Evolutionary conservation across 2,888 invertebrate genomes (phyloP).

Genomic region (Drosophila tripunctata): DNA sequence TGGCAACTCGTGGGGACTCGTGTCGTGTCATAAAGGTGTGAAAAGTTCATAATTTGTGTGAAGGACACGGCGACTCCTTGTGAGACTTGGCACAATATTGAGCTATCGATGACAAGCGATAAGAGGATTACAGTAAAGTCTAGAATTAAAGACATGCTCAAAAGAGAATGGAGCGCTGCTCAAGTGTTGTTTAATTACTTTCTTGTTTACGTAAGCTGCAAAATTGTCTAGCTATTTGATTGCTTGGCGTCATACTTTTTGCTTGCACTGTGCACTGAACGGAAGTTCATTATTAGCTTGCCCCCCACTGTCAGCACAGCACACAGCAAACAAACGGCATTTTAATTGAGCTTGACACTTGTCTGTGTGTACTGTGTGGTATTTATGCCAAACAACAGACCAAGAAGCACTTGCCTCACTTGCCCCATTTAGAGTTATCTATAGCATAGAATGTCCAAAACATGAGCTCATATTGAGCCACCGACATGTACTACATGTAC

Average conservation of each 20-base stretch:
- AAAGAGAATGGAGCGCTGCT: background rate
- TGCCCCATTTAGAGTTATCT: conserved; percentile 6
- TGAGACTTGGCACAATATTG: background rate
- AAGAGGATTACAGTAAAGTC: background rate
- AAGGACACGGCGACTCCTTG: conserved; percentile 9
- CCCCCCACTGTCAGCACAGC: conserved; percentile 22
- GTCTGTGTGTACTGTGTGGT: conserved; percentile 10
- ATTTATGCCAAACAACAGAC: conserved; percentile 44
- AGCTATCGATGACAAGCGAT: conserved; percentile 1
- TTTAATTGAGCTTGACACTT: conserved; percentile 66
- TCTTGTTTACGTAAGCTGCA: conserved; percentile 38
- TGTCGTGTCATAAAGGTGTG: conserved; percentile 37
- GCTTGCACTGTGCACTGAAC: conserved; percentile 46
- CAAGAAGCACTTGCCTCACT: conserved; percentile 40
- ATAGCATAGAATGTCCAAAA: conserved; percentile 48
- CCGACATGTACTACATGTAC: background rate
- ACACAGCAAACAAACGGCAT: conserved; percentile 58
- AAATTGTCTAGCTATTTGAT: conserved; percentile 40
- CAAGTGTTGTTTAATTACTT: conserved; percentile 44
- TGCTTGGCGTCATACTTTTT: conserved; percentile 71
- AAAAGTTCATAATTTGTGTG: conserved; percentile 51
- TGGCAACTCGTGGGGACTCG: too few relatives aligned
- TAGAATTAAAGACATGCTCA: background rate
- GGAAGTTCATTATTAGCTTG: conserved; percentile 68
- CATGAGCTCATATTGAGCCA: conserved; percentile 48